Base-by-base conservation (phyloP, 2,113 vertebrate genomes). In the Panurus biarmicus region DNA sequence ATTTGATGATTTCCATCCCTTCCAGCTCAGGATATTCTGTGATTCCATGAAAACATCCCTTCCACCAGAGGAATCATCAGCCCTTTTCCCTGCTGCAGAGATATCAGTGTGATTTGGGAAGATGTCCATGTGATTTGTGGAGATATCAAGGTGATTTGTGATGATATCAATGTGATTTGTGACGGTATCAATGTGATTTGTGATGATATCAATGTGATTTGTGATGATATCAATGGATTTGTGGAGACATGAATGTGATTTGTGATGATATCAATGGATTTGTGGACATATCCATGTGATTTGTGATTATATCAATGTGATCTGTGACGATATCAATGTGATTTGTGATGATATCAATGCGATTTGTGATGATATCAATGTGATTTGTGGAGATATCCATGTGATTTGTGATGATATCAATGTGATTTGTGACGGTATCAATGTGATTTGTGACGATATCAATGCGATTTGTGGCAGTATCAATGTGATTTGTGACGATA, bases 51-150 rank as follows among this genome's bases (percentile, higher is more conserved):
- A 75, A 75, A 85, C 31, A 36, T 44, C 45, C 42, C 14, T 85
- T 28, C 45, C 48, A 44, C 40, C 28, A 16, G 36, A 79, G 83
- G 38, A 69, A 10, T 26, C 4, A 1, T 45, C 5, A 1, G 19
- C 11, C 35, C 20, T 20, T 61, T 48, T 60, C 36, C 14, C 36
- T 1, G 5, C 24, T 51, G 42, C 19, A 33, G n/a, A 24, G 51
- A 20, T 12, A 36, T 13, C 42, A 2, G 1, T 11, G 2, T 10
- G 5, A 38, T 58, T 2, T 44, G 48, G 9, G 29, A 12, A 38
- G 13, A 22, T 6, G 17, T 1, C 33, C 21, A 20, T 9, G 8
- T 5, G 9, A 40, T 61, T 61, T 24, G 48, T 2, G 25, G 19
- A 20, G 58, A 26, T 38, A 40, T 61, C 12, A 6, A 25, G 18